Base-by-base conservation (phyloP, 2,113 vertebrate genomes). In the Mystacornis crossleyi region DNA sequence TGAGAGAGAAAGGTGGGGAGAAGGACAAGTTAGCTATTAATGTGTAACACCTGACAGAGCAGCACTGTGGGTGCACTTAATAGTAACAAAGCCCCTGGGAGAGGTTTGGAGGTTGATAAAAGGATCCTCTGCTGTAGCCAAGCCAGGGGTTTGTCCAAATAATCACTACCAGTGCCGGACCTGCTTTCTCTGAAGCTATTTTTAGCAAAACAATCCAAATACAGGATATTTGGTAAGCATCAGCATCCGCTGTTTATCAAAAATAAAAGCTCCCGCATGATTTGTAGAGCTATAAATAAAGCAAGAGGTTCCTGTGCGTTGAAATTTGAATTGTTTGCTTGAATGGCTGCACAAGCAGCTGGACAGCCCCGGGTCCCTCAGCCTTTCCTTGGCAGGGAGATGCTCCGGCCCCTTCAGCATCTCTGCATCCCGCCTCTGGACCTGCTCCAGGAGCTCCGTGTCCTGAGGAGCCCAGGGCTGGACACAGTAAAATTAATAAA, bases 251-350 rank as follows among this genome's bases (percentile, higher is more conserved):
- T 75, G 18, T 70, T 88, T 85, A 81, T 55, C 33, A 90, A 74
- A 87, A 91, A 74, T 34, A 81, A 86, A 86, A 92, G 34, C 71
- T 86, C 57, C 70, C 53, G 38, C 53, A 9, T 45, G 47, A 77
- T 86, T 74, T 94, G 55, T 34, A 70, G 81, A 58, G 72, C 55
- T 78, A 55, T 91, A 96, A 94, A 93, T 80, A 93, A 72, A 93
- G 40, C 42, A 77, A 69, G 91, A 70, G 29, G 42, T 90, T 96
- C 71, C 54, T 70, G 89, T 70, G 69, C 81, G 9, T 16, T 75
- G 69, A 81, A 73, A 86, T 81, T 51, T 25, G 34, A 16, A 57
- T 82, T 87, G 58, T 87, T 86, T 67, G 87, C 81, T 47, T 29
- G 75, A 87, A 45, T 36, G 50, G 58, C 69, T 73, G 57, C 86